Evolutionary conservation across 2,113 vertebrate species (phyloP), one percentile per base, ranked within the genome.

Genomic region (Aleadryas rufinucha): DNA sequence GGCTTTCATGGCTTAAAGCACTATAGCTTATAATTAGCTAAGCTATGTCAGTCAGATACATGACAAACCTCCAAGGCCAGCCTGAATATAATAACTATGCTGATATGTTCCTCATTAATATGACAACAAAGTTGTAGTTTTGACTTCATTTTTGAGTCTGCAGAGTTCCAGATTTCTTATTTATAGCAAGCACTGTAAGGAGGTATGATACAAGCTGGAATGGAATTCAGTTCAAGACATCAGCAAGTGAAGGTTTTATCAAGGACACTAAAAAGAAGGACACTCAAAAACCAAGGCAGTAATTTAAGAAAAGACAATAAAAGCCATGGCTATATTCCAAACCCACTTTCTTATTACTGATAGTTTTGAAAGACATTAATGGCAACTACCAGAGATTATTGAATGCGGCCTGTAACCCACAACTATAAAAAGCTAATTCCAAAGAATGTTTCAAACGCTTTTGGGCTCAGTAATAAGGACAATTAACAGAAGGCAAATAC

Each of bases 21-120:
- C 33, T 24, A 77, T 53, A 84, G 65, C 24, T 94, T 90, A 44
- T 87, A 94, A 91, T 95, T 92, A 96, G 89, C 83, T 74, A 83
- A 57, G 20, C 31, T 93, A 50, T 84, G 50, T 89, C 57, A 86
- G 50, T 87, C 64, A 84, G 82, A 79, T 70, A 27, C 37, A 83
- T 52, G 75, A 69, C 47, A 96, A 91, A 53, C n/a, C 30, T 60
- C 49, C 9, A 77, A 75, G 78, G 76, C 65, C 68, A 52, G 42
- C 28, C 16, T 84, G 83, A 89, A 88, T 37, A 71, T 68, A 93
- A 45, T 70, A 92, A 84, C 8, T 50, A 78, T 94, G 53, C 35
- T 87, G 87, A 30, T 64, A 61, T 68, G 33, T 80, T 75, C 45
- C 57, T 76, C 54, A 69, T 93, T 93, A 93, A 82, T 64, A 93